A percentile compares a stretch with the other conserved stretches of the same genome.
Conservation (phyloP, 2,113 vertebrate species). For the Gnathonemus longibarbis region DNA sequence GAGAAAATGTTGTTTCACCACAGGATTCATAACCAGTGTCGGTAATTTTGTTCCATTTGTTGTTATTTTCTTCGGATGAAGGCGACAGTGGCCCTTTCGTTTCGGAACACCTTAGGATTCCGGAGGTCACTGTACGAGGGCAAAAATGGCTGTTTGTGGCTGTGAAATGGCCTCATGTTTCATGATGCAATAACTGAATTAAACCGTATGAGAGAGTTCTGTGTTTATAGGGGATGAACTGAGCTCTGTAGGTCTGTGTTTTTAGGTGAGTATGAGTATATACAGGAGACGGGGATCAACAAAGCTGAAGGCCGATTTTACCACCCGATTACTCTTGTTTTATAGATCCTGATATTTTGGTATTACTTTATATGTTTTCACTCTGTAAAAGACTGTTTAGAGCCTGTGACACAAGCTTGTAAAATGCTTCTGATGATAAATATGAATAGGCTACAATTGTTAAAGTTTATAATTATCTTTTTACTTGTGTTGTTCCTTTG, state of each 20-base stretch:
- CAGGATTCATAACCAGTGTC: slow-evolving; percentile 23
- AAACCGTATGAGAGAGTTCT: not conserved
- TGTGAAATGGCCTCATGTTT: slow-evolving; percentile 19
- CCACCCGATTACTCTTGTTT: slow-evolving; percentile 18
- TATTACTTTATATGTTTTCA: slow-evolving; percentile 3
- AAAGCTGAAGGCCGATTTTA: slow-evolving; percentile 10
- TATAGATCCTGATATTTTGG: slow-evolving; percentile 16
- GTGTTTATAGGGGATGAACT: not conserved
- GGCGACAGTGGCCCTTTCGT: slow-evolving; percentile 14
- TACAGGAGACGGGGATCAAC: not conserved
- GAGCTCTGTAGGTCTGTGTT: not conserved
- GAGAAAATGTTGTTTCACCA: slow-evolving; percentile 5
- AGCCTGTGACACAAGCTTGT: slow-evolving; percentile 16
- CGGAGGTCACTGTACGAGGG: slow-evolving; percentile 12
- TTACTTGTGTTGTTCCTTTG: not conserved
- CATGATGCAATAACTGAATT: slow-evolving; percentile 22
- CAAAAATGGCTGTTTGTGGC: slow-evolving; percentile 17
- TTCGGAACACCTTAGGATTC: slow-evolving; percentile 17
- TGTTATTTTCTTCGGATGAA: not conserved
- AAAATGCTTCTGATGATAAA: not conserved
- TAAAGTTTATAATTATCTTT: not conserved
- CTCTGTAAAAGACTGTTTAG: not conserved
- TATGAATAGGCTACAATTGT: slow-evolving; percentile 9
- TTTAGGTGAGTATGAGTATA: not conserved
- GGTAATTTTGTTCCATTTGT: slow-evolving; percentile 22